Evolutionary conservation across 1,140 invertebrate species (phyloP).

Genomic region (Nasonia longicornis): DNA sequence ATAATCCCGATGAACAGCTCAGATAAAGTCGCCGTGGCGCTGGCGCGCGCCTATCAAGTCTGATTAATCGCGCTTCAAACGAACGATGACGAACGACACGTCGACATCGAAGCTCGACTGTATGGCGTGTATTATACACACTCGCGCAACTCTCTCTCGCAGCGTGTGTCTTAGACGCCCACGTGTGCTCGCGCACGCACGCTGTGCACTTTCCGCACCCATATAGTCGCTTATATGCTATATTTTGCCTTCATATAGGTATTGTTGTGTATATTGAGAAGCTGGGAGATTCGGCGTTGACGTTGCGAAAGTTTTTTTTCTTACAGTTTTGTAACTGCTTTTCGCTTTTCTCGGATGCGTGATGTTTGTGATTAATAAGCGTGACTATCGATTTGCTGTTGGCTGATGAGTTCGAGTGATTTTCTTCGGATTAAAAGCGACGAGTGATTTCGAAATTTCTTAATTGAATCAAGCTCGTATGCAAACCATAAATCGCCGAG

Average conservation of each 20-base stretch:
- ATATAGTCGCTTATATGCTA: background rate
- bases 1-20: conserved; percentile 43
- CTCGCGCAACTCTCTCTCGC: background rate
- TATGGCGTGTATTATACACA: background rate
- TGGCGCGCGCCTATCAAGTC: conserved; percentile 39
- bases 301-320: no score
- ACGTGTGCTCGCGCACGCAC: conserved; percentile 16
- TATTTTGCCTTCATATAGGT: background rate
- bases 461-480: no score
- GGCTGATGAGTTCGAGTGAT: no score
- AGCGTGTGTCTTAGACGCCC: conserved; percentile 9
- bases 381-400: no score
- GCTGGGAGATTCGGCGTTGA: no score
- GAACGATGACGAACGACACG: conserved; percentile 47
- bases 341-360: no score
- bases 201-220: conserved; percentile 7
- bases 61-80: conserved; percentile 46
- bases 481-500: no score
- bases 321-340: no score
- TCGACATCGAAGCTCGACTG: conserved; percentile 6
- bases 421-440: no score
- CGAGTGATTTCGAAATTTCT: no score
- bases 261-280: no score
- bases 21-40: conserved; percentile 38
- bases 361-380: no score